A percentile compares a stretch with the other conserved stretches of the same genome.
Evolutionary conservation across 1,140 invertebrate species (phyloP).

Genomic region (Anagrus nilaparvatae): DNA sequence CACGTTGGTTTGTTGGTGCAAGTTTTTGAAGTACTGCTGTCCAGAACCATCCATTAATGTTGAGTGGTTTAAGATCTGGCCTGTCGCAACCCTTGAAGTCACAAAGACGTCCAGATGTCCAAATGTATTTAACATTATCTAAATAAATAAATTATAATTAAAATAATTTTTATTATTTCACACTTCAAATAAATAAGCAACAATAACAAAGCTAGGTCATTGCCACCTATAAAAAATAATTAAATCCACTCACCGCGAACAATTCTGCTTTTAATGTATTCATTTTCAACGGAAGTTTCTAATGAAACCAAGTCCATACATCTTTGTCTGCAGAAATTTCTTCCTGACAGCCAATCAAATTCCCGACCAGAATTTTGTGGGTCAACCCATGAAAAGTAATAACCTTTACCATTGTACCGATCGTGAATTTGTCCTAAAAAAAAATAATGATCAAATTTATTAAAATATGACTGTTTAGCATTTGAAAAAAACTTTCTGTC

Average conservation of each 20-base stretch:
- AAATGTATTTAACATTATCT: constrained; percentile 65
- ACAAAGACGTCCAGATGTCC: constrained; percentile 76
- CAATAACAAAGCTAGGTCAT: not conserved
- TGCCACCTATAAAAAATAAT: constrained; percentile 4
- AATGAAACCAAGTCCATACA: constrained; percentile 80
- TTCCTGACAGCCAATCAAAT: constrained; percentile 68
- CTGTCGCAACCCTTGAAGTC: constrained; percentile 76
- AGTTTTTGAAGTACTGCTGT: constrained; percentile 70
- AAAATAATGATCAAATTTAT: constrained; percentile 5
- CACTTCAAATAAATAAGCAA: constrained; percentile 1
- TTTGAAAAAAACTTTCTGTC: too few relatives aligned
- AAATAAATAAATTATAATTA: constrained; percentile 4
- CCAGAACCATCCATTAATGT: constrained; percentile 81
- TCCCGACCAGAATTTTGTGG: constrained; percentile 58
- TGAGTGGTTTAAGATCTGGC: constrained; percentile 63
- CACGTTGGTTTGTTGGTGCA: constrained; percentile 61
- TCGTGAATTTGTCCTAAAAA: constrained; percentile 42
- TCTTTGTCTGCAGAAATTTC: constrained; percentile 72
- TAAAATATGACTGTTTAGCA: not conserved
- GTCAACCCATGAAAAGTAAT: constrained; percentile 79
- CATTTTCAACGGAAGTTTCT: constrained; percentile 71
- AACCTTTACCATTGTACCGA: constrained; percentile 52
- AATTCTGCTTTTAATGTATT: constrained; percentile 68
- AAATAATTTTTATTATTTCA: too few relatives aligned
- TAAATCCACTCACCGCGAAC: constrained; percentile 51